Base-by-base conservation (phyloP, 2,113 vertebrate genomes). In the Macaca fascicularis region DNA sequence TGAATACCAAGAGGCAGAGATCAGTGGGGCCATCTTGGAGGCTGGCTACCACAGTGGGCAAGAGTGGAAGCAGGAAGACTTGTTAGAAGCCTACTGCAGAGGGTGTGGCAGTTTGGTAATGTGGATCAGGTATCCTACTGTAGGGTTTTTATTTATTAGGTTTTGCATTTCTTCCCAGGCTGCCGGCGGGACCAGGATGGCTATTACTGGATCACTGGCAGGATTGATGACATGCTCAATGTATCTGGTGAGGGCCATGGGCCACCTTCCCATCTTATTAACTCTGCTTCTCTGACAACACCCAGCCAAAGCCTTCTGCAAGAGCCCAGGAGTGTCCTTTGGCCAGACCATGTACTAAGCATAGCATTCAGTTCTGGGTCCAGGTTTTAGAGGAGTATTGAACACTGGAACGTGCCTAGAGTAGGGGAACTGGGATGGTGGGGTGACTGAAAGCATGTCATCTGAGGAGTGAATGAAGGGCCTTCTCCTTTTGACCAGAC, bases 201-300 rank as follows among this genome's bases (percentile, higher is more conserved):
- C 40, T 99, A 99, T 98, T 99, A 99, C 95, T 99, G 99, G 99
- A 99, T 99, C 97, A 99, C 99, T 0, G 99, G 99, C 94, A 98
- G 99, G 96, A 99, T 99, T 88, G 99, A 99, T 95, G 99, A 99
- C 98, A 99, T 99, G 99, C 98, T 99, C 86, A 99, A 99, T 94
- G 99, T 99, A 88, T 99, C 99, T 90, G 99, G 99, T 99, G 97
- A 99, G 99, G 81, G 25, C 43, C 57, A 89, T 20, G 38, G 61
- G 86, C 45, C 35, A 30, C 61, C 70, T 27, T 85, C 30, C 67
- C 55, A 89, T 90, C 43, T 80, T 19, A 27, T 84, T 93, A 96
- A 70, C 55, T 70, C 45, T 72, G 8, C 50, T 93, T 1, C 13
- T 69, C 45, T 45, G 69, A 72, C 40, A 95, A 82, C 45, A 95